Conservation (phyloP, 2,888 invertebrate species). For the Cantharis nigra region DNA sequence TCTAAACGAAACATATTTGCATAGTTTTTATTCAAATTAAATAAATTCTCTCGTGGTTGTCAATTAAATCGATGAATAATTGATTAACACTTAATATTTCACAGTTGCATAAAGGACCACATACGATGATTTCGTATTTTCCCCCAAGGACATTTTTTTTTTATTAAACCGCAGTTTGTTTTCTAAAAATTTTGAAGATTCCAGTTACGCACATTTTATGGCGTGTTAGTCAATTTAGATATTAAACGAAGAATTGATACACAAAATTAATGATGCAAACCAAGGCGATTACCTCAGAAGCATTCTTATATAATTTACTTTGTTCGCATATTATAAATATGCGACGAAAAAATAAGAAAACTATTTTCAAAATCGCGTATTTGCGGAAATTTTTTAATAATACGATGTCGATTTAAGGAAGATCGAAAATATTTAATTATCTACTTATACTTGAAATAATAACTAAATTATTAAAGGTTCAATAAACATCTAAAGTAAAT, state of each 20-base stretch:
- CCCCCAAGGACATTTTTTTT: background rate
- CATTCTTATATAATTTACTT: background rate
- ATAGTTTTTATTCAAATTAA: background rate
- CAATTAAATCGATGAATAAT: background rate
- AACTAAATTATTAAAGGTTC: background rate
- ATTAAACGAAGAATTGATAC: background rate
- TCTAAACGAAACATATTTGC: background rate
- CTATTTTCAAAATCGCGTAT: background rate
- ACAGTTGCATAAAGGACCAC: constrained; percentile 1
- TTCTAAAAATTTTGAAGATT: background rate
- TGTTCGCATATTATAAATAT: background rate
- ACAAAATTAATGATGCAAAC: background rate
- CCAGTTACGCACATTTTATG: background rate
- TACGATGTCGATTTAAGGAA: background rate
- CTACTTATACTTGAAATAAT: too few species aligned
- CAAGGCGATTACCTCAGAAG: background rate
- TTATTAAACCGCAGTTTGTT: background rate
- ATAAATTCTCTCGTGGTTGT: background rate
- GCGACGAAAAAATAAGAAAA: too few species aligned
- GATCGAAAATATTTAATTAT: too few species aligned
- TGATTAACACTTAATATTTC: background rate
- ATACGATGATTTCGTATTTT: background rate
- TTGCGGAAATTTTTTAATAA: background rate
- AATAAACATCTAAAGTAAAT: background rate
- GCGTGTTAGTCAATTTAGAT: background rate